Conservation (phyloP, 2,797 vertebrate genomes). For the Hemitrygon akajei region DNA sequence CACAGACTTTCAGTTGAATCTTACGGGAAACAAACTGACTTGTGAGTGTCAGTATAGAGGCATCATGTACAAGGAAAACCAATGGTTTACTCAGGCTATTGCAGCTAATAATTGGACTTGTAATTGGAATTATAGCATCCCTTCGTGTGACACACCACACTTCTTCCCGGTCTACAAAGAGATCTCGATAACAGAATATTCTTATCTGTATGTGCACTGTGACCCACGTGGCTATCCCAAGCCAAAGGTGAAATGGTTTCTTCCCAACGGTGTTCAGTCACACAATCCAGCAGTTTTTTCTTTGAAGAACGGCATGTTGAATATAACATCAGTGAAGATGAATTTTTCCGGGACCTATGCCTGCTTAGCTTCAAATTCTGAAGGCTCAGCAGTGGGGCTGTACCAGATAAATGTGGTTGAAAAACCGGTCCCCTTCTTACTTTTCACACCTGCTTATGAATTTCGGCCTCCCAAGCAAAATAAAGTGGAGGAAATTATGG, state of each 20-base stretch:
- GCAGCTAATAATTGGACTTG: conserved; percentile 33
- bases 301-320: conserved; percentile 34
- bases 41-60: conserved; percentile 40
- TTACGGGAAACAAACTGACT: conserved; percentile 41
- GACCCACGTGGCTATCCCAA: conserved; percentile 34
- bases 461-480: neutral
- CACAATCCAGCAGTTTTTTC: neutral
- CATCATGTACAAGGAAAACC: conserved; percentile 38
- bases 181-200: conserved; percentile 36
- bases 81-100: conserved; percentile 40
- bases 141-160: conserved; percentile 30
- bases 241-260: conserved; percentile 40
- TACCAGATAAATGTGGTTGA: conserved; percentile 25
- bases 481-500: conserved; percentile 1
- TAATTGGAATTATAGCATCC: neutral
- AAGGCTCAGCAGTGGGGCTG: conserved; percentile 39
- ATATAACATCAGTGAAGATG: neutral
- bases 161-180: conserved; percentile 39
- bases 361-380: conserved; percentile 40
- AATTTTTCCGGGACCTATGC: conserved; percentile 39
- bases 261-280: conserved; percentile 36
- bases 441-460: neutral
- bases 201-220: conserved; percentile 36
- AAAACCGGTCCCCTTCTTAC: neutral
- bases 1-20: conserved; percentile 33